Evolutionary conservation across 2,888 invertebrate species (phyloP), one percentile per base, ranked within the genome.

Genomic region (Tridacna gigas): DNA sequence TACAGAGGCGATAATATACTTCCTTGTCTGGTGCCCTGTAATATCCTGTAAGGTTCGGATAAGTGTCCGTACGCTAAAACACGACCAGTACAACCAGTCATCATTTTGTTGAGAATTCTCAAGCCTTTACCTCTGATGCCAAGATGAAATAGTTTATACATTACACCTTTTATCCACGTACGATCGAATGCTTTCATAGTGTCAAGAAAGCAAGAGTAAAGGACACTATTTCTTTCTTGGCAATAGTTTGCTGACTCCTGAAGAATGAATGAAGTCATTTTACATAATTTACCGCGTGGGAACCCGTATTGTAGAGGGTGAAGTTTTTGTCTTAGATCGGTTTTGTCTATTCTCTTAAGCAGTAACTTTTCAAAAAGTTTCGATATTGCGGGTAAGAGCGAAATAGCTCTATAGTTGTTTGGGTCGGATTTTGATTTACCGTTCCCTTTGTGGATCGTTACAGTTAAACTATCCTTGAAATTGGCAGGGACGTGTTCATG

Each of bases 111-210:
- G 11, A 76, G 12, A 11, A 76, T 13, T 26, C 74, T 7, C 25
- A 74, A 25, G 20, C 26, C 22, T 51, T 74, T 61, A 12, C 65
- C 65, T 13, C 25, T n/a, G 15, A 77, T 11, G 18, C 77, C 77
- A 22, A 77, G 2, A 12, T 66, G 25, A n/a, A 25, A 66, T 15
- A 77, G 77, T 47, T 77, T 77, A 25, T 66, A 65, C 5, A 77
- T n/a, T 18, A 77, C 9, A 22, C 77, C 77, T 4, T 77, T 77
- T 3, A 77, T 77, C 77, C 77, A 77, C 18, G 60, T 60, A 12
- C 25, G 20, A 66, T 77, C 77, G 25, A 77, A 47, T 20, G 73
- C 73, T 22, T 73, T 73, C 22, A n/a, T n/a, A 9, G 73, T 37
- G 25, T 73, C 73, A 11, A 75, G n/a, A 63, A 63, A 75, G n/a